Evolutionary conservation across 2,113 vertebrate species (phyloP).

Genomic region (Lophura nycthemera): DNA sequence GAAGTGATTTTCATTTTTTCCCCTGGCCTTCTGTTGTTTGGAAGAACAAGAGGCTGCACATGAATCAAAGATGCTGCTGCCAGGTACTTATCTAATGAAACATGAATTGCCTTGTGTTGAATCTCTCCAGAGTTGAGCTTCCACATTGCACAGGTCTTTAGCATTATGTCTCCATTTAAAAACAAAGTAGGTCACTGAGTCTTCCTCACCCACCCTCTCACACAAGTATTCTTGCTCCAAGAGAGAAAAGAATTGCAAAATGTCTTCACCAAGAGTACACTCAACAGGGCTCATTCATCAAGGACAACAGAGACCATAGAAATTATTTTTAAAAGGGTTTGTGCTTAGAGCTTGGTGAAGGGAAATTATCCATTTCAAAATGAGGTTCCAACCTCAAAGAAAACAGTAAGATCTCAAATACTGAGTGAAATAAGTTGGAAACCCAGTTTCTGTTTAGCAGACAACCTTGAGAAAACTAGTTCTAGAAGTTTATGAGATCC

Average conservation of each 20-base stretch:
- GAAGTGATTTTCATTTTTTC: not conserved
- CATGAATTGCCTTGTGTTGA: fast-evolving
- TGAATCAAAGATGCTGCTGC: not conserved
- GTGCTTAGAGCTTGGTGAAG: not conserved
- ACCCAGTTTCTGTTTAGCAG: not conserved
- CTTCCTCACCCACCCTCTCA: not conserved
- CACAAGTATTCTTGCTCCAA: not conserved
- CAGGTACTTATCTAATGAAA: not conserved
- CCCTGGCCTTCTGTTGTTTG: not conserved
- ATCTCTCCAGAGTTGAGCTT: not conserved
- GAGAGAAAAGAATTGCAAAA: not conserved
- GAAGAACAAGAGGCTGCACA: not conserved
- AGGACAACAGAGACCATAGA: not conserved
- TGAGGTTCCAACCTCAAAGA: not conserved
- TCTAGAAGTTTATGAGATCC: not conserved
- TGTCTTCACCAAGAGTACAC: not conserved
- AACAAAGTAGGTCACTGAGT: not conserved
- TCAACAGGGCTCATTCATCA: fast-evolving
- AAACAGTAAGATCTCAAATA: not conserved
- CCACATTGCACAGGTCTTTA: not conserved
- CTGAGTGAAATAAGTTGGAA: not conserved
- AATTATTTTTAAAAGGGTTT: not conserved
- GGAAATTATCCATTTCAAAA: not conserved
- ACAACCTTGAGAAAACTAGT: not conserved
- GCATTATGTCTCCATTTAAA: not conserved